Evolutionary conservation across 1,140 invertebrate genomes (phyloP).

Genomic region (Aphidius ervi): DNA sequence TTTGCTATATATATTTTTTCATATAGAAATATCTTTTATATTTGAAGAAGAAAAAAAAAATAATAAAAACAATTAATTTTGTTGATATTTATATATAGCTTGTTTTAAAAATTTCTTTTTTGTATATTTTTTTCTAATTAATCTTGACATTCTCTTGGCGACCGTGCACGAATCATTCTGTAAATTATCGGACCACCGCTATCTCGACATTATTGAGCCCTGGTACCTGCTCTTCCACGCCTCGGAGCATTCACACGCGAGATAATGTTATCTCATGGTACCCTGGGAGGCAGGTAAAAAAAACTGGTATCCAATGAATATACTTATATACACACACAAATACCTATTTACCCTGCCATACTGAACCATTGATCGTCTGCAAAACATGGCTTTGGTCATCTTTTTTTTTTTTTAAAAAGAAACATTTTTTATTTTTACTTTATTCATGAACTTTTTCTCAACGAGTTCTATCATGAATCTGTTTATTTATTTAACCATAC

Average conservation of each 20-base stretch:
- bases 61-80: conserved; percentile 5
- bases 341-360: too few species aligned
- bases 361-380: too few species aligned
- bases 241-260: conserved; percentile 38
- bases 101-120: conserved; percentile 2
- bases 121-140: conserved; percentile 40
- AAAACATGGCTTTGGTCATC: too few species aligned
- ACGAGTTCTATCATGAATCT: too few species aligned
- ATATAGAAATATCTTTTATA: not conserved
- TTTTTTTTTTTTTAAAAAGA: too few species aligned
- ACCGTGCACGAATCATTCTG: conserved; percentile 40
- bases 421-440: too few species aligned
- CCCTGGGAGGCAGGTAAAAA: conserved; percentile 31
- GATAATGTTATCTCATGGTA: conserved; percentile 46
- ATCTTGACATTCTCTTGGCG: conserved; percentile 39
- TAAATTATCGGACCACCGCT: conserved; percentile 42
- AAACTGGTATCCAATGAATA: conserved; percentile 14
- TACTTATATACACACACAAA: conserved; percentile 16
- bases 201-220: conserved; percentile 41
- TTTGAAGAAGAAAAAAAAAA: not conserved
- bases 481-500: too few species aligned
- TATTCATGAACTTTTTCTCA: too few species aligned
- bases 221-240: conserved; percentile 37
- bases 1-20: not conserved
- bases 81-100: not conserved